phyloP scores from a whole-genome alignment of 2,797 vertebrate genomes.

The Anas flavirostris region DNA sequence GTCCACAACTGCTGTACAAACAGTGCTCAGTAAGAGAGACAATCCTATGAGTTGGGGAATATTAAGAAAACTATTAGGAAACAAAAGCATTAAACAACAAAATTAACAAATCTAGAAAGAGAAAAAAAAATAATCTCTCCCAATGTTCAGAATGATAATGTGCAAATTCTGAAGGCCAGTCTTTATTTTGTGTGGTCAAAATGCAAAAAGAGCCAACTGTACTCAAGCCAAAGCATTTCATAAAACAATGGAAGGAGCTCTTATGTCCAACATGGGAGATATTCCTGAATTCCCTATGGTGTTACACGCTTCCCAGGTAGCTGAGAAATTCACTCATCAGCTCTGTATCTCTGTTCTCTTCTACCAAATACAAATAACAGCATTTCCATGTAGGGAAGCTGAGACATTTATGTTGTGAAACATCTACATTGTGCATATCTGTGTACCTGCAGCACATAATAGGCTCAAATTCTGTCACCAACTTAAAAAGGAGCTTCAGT shows the following conservation, averaged over 20 bases:
- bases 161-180: not conserved
- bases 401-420: not conserved
- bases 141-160: not conserved
- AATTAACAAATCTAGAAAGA: not conserved
- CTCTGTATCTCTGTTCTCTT: not conserved
- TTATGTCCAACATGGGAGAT: not conserved
- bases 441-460: not conserved
- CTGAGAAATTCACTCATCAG: not conserved
- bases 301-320: not conserved
- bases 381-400: not conserved
- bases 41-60: not conserved
- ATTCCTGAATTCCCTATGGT: not conserved
- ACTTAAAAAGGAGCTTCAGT: not conserved
- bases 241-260: not conserved
- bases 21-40: not conserved
- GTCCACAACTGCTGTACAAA: not conserved
- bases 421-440: not conserved
- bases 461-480: not conserved
- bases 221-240: not conserved
- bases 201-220: not conserved
- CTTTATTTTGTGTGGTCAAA: not conserved
- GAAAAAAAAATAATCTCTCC: not conserved
- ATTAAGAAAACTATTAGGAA: not conserved
- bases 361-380: not conserved
- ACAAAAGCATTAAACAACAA: not conserved